These are phyloP conservation scores for Pachycephus smyrnensis DNA, from an alignment of 2,888 invertebrate genomes.

Conservation along the genomic window DNA sequence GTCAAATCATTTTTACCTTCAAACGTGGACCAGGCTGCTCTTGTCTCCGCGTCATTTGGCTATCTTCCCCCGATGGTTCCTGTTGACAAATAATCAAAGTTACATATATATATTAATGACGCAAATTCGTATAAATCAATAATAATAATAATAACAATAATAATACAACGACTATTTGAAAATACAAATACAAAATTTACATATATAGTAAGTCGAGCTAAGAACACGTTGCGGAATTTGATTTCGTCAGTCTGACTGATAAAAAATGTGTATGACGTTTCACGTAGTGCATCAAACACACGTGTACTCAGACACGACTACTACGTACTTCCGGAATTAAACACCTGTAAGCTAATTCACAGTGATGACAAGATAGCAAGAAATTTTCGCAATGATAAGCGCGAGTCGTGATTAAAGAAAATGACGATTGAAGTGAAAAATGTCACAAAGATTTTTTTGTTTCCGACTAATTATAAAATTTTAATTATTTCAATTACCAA, in stretches of 20 bases:
- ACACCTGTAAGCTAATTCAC: background rate
- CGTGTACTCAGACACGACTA: background rate
- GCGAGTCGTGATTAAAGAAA: too few relatives aligned
- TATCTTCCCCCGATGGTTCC: background rate
- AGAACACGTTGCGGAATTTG: background rate
- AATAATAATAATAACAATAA: background rate
- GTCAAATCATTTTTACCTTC: background rate
- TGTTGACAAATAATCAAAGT: background rate
- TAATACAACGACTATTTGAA: background rate
- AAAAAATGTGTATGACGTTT: background rate
- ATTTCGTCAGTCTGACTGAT: background rate
- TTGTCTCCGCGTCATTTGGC: constrained; percentile 3
- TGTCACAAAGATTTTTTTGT: background rate
- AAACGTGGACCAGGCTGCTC: background rate
- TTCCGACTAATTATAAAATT: background rate
- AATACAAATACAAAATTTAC: background rate
- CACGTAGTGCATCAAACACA: background rate
- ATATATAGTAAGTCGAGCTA: background rate
- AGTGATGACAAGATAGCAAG: background rate
- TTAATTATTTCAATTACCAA: background rate
- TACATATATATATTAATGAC: background rate
- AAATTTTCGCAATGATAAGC: background rate
- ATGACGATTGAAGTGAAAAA: background rate
- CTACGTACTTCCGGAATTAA: background rate
- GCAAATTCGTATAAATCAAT: background rate